These are phyloP conservation scores for Drosophila tropicalis DNA, from an alignment of 1,140 invertebrate genomes.

Conservation along the genomic window DNA sequence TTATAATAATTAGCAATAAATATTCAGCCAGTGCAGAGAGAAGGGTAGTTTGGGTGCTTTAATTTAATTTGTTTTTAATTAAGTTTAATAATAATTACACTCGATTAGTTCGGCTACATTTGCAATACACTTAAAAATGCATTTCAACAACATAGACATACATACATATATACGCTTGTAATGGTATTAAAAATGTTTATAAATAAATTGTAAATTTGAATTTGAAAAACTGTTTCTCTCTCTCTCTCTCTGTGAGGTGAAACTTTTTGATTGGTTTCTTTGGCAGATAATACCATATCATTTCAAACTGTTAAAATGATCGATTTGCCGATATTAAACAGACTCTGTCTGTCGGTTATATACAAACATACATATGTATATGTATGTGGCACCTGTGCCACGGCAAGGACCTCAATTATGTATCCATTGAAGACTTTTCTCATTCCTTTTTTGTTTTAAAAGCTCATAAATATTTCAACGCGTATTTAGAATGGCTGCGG, in stretches of 20 bases:
- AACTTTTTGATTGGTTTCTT: constrained; percentile 26
- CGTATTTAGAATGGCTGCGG: constrained; percentile 63
- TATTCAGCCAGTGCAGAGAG: constrained; percentile 53
- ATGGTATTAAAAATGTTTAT: neutral
- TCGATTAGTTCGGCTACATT: constrained; percentile 64
- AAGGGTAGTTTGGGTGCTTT: constrained; percentile 61
- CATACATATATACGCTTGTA: neutral
- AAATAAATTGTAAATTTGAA: neutral
- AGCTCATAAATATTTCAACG: constrained; percentile 80
- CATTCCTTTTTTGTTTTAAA: constrained; percentile 43
- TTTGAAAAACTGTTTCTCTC: neutral
- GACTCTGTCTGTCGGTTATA: neutral
- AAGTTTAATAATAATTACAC: constrained; percentile 67
- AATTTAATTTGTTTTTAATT: constrained; percentile 77
- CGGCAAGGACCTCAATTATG: constrained; percentile 52
- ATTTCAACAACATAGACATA: neutral
- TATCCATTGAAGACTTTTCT: constrained; percentile 34
- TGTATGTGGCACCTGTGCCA: neutral
- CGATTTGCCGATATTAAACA: constrained; percentile 40
- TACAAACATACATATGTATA: no score
- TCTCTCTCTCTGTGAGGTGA: constrained; percentile 2
- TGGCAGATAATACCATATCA: constrained; percentile 39
- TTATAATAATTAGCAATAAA: constrained; percentile 76
- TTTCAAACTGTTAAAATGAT: constrained; percentile 49
- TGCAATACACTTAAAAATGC: constrained; percentile 21